Conservation (phyloP, 2,113 vertebrate genomes). For the Psophia crepitans region DNA sequence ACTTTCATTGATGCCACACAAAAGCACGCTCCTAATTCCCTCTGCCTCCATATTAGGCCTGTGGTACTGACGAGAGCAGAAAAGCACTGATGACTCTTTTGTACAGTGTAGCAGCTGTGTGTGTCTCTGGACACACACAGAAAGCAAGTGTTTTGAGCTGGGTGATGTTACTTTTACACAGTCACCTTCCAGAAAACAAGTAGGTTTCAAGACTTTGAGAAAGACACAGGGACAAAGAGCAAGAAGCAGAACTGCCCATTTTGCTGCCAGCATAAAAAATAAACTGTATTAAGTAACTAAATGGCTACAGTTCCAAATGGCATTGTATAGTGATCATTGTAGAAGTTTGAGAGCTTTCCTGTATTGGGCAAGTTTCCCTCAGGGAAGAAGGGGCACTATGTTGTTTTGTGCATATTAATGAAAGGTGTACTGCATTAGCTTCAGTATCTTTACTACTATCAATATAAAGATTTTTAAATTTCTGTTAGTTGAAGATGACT, state of each 20-base stretch:
- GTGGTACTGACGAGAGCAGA: background rate
- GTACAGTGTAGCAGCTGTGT: background rate
- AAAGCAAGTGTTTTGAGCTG: background rate
- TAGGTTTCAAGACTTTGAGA: background rate
- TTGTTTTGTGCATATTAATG: background rate
- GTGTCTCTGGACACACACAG: background rate
- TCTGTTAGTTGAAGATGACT: background rate
- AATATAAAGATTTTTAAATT: background rate
- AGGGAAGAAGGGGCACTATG: background rate
- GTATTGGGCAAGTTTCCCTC: background rate
- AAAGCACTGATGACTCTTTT: background rate
- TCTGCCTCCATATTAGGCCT: background rate
- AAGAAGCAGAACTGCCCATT: background rate
- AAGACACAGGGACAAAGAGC: background rate
- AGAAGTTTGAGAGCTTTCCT: background rate
- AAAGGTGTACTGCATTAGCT: background rate
- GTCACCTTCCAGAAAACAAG: background rate
- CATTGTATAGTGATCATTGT: fast-evolving
- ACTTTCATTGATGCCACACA: background rate
- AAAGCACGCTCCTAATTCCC: background rate
- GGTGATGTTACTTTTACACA: background rate
- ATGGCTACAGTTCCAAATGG: background rate
- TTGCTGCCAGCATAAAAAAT: background rate
- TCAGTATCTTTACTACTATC: background rate
- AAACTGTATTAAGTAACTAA: background rate